Evolutionary conservation across 2,113 vertebrate genomes (phyloP), one percentile per base, ranked within the genome.

Genomic region (Neomonachus schauinslandi): DNA sequence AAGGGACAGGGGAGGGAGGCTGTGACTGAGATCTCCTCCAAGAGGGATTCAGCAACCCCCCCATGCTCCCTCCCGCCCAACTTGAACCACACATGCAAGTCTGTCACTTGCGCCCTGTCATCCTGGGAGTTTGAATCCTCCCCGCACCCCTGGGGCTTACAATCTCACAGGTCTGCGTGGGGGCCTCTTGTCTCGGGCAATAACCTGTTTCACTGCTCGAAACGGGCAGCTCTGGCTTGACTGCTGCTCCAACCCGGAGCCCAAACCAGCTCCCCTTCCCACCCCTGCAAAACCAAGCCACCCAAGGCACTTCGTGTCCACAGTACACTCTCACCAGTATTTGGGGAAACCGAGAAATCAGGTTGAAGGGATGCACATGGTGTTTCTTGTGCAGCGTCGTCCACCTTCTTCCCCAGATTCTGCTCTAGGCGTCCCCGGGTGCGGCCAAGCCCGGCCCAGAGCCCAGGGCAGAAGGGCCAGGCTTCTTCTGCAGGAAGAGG

Each of bases 321-420:
- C 2, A 13, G 19, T 12, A 67, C 1, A 12, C 11, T n/a, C 13
- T 59, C n/a, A 1, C 24, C 26, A 18, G 61, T 15, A 18, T 13
- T 49, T n/a, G 7, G 14, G 55, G 80, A 26, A 5, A 49, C 55
- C 2, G 1, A 81, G 39, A 21, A 16, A 33, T 39, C 10, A 4
- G 10, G 80, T 0, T 26, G 10, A 18, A n/a, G 55, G 7, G 28
- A 10, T 2, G 0, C 13, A 3, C 10, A 5, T 22, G 15, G 0
- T 16, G 31, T 59, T 74, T 22, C 16, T 42, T 18, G 10, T 2
- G 0, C 9, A 4, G 42, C 2, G 7, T 16, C 49, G n/a, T 9
- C 31, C 19, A 4, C 24, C 7, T 33, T 69, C 4, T 31, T 14
- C 24, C 49, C 18, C 18, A 28, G 24, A 1, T 13, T 80, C 55